Percentiles rank a stretch among this genome's conserved stretches.
Evolutionary conservation across 2,888 invertebrate genomes (phyloP).

Genomic region (Zootermopsis nevadensis): DNA sequence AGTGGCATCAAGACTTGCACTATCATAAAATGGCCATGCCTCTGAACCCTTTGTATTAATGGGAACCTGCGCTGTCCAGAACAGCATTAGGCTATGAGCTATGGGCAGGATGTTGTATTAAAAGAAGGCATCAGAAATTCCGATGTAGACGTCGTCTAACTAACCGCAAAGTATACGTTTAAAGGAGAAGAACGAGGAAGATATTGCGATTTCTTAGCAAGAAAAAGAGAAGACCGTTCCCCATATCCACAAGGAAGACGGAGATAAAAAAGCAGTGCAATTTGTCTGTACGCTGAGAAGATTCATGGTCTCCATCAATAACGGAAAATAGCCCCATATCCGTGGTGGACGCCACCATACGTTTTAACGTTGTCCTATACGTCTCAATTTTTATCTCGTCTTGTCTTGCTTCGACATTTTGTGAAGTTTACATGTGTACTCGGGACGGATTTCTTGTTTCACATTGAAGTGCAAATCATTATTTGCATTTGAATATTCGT

Average conservation of each 20-base stretch:
- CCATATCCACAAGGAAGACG: constrained; percentile 15
- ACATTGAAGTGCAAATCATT: background rate
- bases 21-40: background rate
- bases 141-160: constrained; percentile 2
- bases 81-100: background rate
- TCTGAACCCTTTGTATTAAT: background rate
- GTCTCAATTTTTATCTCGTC: constrained; percentile 39
- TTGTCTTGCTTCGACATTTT: constrained; percentile 20
- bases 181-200: background rate
- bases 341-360: constrained; percentile 38
- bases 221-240: constrained; percentile 3
- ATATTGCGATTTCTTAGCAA: background rate
- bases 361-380: constrained; percentile 41
- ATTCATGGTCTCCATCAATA: constrained; percentile 50
- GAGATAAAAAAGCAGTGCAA: constrained; percentile 47
- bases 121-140: constrained; percentile 18
- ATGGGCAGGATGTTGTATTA: background rate
- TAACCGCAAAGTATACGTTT: constrained; percentile 15
- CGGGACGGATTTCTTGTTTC: background rate
- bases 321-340: constrained; percentile 48
- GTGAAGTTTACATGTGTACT: background rate
- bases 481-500: too few species aligned
- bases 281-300: constrained; percentile 47
- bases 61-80: background rate
- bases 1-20: background rate